phyloP scores from a whole-genome alignment of 2,797 vertebrate genomes.

The Botia almorhae region DNA sequence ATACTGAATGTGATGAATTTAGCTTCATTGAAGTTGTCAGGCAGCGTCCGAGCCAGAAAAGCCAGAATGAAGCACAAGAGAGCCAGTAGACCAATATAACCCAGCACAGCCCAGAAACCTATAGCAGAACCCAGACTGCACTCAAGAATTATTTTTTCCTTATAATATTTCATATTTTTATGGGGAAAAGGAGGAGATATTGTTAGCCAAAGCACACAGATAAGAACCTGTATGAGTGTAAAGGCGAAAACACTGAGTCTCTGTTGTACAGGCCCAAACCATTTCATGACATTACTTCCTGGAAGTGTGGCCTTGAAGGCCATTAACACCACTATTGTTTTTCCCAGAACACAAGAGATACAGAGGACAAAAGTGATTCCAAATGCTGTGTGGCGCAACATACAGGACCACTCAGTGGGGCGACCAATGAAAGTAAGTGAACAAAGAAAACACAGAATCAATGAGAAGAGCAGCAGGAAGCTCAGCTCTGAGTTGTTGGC shows the following conservation, averaged over 20 bases:
- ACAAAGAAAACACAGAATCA: slow-evolving; percentile 76
- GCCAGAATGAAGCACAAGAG: slow-evolving; percentile 62
- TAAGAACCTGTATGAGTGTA: slow-evolving; percentile 66
- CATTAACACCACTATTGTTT: slow-evolving; percentile 79
- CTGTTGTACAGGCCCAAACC: slow-evolving; percentile 76
- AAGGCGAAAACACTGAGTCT: slow-evolving; percentile 72
- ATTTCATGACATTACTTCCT: slow-evolving; percentile 73
- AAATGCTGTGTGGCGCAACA: slow-evolving; percentile 75
- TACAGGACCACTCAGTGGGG: slow-evolving; percentile 77
- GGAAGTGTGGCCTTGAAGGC: slow-evolving; percentile 74
- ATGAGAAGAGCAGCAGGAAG: slow-evolving; percentile 77
- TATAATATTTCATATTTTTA: slow-evolving; percentile 58
- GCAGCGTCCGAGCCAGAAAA: slow-evolving; percentile 60
- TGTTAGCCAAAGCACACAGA: slow-evolving; percentile 65
- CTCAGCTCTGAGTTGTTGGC: slow-evolving; percentile 79
- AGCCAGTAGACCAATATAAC: slow-evolving; percentile 62
- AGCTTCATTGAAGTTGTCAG: slow-evolving; percentile 66
- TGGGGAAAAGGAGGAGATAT: slow-evolving; percentile 61
- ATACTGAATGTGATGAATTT: slow-evolving; percentile 69
- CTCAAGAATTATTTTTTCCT: slow-evolving; percentile 65
- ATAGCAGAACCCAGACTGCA: slow-evolving; percentile 62
- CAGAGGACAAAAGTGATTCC: slow-evolving; percentile 78
- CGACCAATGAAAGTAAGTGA: slow-evolving; percentile 74
- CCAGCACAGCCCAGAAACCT: slow-evolving; percentile 64
- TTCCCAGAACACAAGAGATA: slow-evolving; percentile 76